Evolutionary conservation across 2,888 invertebrate genomes (phyloP).

Genomic region (Sesamia inferens): DNA sequence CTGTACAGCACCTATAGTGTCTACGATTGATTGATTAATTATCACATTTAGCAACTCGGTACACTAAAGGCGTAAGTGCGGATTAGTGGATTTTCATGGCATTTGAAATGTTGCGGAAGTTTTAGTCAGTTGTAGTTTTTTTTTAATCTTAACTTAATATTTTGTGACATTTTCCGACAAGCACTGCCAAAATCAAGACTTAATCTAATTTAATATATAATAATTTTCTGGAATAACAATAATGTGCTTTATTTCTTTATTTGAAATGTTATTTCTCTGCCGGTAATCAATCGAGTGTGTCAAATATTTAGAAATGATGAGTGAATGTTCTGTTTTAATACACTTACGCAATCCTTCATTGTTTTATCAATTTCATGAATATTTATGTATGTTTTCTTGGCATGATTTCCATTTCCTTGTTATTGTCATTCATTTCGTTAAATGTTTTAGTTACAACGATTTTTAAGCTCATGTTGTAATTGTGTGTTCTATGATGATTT

Average conservation of each 20-base stretch:
- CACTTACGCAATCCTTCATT: constrained; percentile 45
- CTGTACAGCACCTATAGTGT: constrained; percentile 2
- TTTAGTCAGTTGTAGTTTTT: background rate
- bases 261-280: constrained; percentile 22
- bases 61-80: background rate
- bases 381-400: constrained; percentile 35
- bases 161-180: constrained; percentile 14
- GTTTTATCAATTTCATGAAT: constrained; percentile 41
- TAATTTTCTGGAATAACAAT: constrained; percentile 9
- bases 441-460: constrained; percentile 25
- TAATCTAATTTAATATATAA: constrained; percentile 8
- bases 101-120: constrained; percentile 1
- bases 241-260: constrained; percentile 21
- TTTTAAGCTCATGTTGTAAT: constrained; percentile 13
- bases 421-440: constrained; percentile 33
- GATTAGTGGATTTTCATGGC: background rate
- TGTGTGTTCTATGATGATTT: background rate
- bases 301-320: constrained; percentile 34
- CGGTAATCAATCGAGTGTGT: constrained; percentile 28
- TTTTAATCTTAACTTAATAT: background rate
- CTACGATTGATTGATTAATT: constrained; percentile 29
- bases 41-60: background rate
- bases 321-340: constrained; percentile 27
- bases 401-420: constrained; percentile 43
- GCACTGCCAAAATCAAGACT: background rate